Evolutionary conservation across 2,888 invertebrate genomes (phyloP), one percentile per base, ranked within the genome.

Genomic region (Andrena dorsata): DNA sequence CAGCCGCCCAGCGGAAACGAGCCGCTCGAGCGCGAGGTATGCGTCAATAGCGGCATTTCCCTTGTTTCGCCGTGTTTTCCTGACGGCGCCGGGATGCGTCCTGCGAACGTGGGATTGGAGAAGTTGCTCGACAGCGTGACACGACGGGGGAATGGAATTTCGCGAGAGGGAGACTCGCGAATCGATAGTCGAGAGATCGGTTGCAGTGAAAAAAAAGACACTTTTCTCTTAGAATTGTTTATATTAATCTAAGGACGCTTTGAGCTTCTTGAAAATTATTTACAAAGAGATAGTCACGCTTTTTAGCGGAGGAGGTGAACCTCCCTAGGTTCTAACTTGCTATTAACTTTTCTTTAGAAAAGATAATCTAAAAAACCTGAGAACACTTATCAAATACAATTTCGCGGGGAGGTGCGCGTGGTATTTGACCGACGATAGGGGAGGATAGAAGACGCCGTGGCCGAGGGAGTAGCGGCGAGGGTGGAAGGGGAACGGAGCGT

Each of bases 11-110:
- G 41, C 66, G 64, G 23, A 35, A 66, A 61, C 66, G 60, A 60
- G 26, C 28, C 68, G 47, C 30, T 66, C 77, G 60, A 53, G 66
- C 74, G 32, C 51, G 13, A 65, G 58, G 66, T 61, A 77, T 74
- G 65, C 66, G 51, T 77, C 74, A 47, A 70, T 70, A 56, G 63
- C 41, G 74, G 61, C 66, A 66, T 74, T 61, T 74, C 60, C 65
- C 74, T 64, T 64, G 66, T 79, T 79, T 79, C 69, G 41, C 41
- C 41, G 66, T 26, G 32, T 56, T 53, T 16, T 26, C 23, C 41
- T 13, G 26, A 32, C 63, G 56, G 61, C 47, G 2, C 7, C 7
- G 23, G 6, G 26, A 60, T 32, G 26, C 60, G 30, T 41, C 49
- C 23, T n/a, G 30, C 28, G 49, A 35, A 32, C 41, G 41, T 4